Evolutionary conservation across 2,888 invertebrate species (phyloP).

Genomic region (Nephrotoma appendiculata): DNA sequence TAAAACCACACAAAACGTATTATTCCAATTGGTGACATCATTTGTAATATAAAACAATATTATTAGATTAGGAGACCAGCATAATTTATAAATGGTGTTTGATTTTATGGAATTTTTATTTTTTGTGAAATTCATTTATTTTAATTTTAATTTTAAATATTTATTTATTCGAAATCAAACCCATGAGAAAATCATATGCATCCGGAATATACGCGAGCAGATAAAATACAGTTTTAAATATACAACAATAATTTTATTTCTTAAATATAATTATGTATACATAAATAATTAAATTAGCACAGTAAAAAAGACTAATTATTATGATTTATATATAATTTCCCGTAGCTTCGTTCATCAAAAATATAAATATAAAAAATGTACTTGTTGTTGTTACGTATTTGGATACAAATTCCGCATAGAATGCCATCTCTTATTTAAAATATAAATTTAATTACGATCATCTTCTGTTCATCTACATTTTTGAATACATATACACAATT

Average conservation of each 20-base stretch:
- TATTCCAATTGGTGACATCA: no score
- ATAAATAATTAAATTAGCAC: not conserved
- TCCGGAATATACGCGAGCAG: not conserved
- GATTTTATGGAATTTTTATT: not conserved
- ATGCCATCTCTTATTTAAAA: not conserved
- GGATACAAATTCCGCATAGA: not conserved
- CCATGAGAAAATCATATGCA: not conserved
- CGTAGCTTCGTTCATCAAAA: not conserved
- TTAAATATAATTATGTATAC: not conserved
- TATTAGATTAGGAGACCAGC: not conserved
- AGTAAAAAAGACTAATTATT: not conserved
- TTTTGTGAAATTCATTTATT: not conserved
- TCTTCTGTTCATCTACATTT: not conserved
- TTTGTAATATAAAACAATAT: not conserved
- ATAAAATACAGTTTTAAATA: not conserved
- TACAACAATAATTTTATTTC: not conserved
- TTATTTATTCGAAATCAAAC: not conserved
- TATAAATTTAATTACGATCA: not conserved
- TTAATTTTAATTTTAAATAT: not conserved
- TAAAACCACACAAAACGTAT: not conserved
- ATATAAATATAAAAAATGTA: not conserved
- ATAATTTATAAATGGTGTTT: not conserved
- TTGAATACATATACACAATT: not conserved
- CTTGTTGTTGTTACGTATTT: not conserved
- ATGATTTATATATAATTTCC: not conserved